Conservation (phyloP, 2,888 invertebrate species). For the Monochamus alternatus region DNA sequence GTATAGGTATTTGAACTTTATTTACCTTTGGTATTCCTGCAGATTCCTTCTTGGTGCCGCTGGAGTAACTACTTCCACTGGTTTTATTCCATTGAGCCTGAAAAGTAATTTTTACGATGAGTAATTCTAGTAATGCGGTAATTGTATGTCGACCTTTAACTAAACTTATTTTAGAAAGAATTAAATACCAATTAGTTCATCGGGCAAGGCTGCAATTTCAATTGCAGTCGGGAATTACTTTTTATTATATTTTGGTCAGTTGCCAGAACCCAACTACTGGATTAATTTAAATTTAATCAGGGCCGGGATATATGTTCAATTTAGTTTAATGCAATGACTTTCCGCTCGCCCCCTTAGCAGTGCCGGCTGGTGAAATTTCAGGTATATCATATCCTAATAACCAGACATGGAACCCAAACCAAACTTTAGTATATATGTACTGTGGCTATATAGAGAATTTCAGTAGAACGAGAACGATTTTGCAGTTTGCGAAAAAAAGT, state of each 20-base stretch:
- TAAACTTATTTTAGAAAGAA: conserved; percentile 33
- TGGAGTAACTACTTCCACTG: conserved; percentile 45
- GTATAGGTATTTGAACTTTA: too few species aligned
- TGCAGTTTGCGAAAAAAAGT: too few species aligned
- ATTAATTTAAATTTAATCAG: conserved; percentile 23
- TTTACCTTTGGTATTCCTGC: conserved; percentile 48
- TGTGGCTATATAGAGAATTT: too few species aligned
- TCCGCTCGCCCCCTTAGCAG: too few species aligned
- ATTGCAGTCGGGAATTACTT: conserved; percentile 26
- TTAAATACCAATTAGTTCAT: conserved; percentile 38
- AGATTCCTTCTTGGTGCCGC: conserved; percentile 48
- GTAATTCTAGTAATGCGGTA: conserved; percentile 22
- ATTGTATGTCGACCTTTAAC: conserved; percentile 27
- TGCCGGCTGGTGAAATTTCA: too few species aligned
- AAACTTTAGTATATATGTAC: too few species aligned
- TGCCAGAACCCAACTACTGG: conserved; percentile 35
- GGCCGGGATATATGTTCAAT: not conserved
- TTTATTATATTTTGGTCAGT: conserved; percentile 45
- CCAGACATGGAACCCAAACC: too few species aligned
- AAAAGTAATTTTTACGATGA: conserved; percentile 27
- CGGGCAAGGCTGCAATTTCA: conserved; percentile 30
- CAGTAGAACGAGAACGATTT: too few species aligned
- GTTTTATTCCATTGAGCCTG: conserved; percentile 54
- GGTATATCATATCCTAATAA: too few species aligned
- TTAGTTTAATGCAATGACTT: not conserved